Conservation (phyloP, 2,797 vertebrate genomes). For the Fundulus diaphanus region DNA sequence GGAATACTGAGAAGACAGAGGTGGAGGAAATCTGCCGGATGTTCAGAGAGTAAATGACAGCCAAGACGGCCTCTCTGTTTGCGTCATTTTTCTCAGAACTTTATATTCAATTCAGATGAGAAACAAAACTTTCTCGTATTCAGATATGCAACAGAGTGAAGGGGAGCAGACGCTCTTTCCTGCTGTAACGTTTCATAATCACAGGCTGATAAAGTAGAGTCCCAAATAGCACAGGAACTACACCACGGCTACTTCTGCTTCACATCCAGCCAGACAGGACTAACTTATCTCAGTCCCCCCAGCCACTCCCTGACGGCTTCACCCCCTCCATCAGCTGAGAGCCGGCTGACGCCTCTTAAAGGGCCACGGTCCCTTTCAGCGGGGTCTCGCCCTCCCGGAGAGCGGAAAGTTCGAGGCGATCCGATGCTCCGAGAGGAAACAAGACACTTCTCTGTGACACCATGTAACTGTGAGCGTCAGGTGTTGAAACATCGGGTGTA, state of each 20-base stretch:
- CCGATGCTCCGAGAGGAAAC: constrained; percentile 3
- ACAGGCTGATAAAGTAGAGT: not conserved
- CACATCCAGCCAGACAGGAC: constrained; percentile 19
- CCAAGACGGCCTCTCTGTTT: not conserved
- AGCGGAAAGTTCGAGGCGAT: constrained; percentile 13
- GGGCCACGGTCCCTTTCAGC: constrained; percentile 25
- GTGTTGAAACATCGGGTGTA: not conserved
- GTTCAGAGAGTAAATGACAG: not conserved
- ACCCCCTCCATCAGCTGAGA: constrained; percentile 14
- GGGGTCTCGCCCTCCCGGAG: not conserved
- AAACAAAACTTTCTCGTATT: not conserved
- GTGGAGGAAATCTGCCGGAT: constrained; percentile 1
- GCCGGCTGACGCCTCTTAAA: constrained; percentile 55
- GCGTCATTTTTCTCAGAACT: not conserved
- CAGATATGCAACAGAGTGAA: no score
- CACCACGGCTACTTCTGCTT: not conserved
- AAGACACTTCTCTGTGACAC: not conserved
- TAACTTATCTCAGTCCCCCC: constrained; percentile 45
- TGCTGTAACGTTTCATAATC: constrained; percentile 4
- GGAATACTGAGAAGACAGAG: not conserved
- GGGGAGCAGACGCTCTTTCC: not conserved
- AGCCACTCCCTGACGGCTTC: constrained; percentile 35
- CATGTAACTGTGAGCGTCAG: not conserved
- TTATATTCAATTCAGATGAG: not conserved
- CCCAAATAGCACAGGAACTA: not conserved